Evolutionary conservation across 2,797 vertebrate species (phyloP).

Genomic region (Anas flavirostris): DNA sequence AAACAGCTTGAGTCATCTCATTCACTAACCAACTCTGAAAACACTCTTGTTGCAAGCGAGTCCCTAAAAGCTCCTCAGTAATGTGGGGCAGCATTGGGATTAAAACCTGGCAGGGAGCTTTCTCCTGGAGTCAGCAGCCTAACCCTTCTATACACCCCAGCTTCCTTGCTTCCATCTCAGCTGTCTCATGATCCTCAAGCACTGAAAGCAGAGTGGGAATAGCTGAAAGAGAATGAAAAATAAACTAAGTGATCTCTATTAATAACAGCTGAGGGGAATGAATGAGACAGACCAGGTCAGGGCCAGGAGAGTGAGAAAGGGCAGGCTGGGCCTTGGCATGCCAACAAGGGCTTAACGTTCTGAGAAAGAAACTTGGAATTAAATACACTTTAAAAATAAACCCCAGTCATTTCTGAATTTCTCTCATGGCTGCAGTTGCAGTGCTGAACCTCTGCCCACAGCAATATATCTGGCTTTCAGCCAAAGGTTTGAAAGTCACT

Average conservation of each 20-base stretch:
- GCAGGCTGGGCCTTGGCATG: background rate
- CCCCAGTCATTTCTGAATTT: background rate
- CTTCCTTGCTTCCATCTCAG: background rate
- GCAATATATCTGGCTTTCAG: background rate
- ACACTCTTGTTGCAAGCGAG: background rate
- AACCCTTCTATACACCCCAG: background rate
- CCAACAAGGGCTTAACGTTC: background rate
- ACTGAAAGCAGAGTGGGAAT: background rate
- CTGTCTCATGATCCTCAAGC: background rate
- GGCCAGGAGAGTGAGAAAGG: background rate
- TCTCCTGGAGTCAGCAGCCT: background rate
- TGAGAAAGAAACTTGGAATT: conserved; percentile 31
- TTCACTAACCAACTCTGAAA: background rate
- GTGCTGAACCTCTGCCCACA: background rate
- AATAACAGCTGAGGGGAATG: background rate
- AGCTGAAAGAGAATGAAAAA: conserved; percentile 23
- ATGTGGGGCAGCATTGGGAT: background rate
- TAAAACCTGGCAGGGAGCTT: background rate
- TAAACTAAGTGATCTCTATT: background rate
- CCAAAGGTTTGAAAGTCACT: conserved; percentile 45
- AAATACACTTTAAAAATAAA: conserved; percentile 48
- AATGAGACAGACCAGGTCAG: background rate
- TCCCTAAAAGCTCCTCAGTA: rapidly evolving
- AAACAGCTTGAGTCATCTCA: background rate
- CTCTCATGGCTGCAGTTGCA: background rate